Percentiles rank a stretch among this genome's conserved stretches.
phyloP scores from a whole-genome alignment of 1,140 invertebrate genomes.

The Penaeus indicus region DNA sequence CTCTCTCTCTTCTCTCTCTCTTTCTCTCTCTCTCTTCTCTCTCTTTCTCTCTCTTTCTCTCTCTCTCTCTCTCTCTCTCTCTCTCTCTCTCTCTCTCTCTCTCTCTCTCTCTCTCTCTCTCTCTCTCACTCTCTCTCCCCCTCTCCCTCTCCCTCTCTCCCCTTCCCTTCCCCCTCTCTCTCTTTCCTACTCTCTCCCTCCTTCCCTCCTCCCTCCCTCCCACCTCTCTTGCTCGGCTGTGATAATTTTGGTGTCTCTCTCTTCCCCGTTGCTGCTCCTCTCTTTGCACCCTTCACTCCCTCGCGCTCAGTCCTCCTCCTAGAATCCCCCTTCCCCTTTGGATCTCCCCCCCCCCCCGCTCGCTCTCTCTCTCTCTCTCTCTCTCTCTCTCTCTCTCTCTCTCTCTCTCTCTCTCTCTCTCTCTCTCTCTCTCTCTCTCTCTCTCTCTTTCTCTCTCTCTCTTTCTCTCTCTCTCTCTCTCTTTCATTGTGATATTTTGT shows the following conservation, averaged over 20 bases:
- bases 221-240: background rate
- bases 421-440: conserved; percentile 14
- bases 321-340: background rate
- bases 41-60: too few species aligned
- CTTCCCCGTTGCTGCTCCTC: background rate
- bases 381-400: conserved; percentile 8
- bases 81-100: too few species aligned
- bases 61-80: too few species aligned
- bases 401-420: conserved; percentile 5
- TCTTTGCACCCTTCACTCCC: background rate
- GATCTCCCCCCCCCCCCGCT: background rate
- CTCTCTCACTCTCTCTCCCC: too few species aligned
- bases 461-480: background rate
- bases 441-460: background rate
- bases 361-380: background rate
- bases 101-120: too few species aligned
- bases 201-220: background rate
- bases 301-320: background rate
- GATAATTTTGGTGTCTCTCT: background rate
- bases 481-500: background rate
- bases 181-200: too few species aligned
- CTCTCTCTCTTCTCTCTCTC: background rate
- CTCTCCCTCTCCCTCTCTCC: too few species aligned
- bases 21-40: background rate
- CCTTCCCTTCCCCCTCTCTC: too few species aligned